These are phyloP conservation scores for Coremacera marginata DNA, from an alignment of 2,888 invertebrate genomes.

Conservation along the genomic window DNA sequence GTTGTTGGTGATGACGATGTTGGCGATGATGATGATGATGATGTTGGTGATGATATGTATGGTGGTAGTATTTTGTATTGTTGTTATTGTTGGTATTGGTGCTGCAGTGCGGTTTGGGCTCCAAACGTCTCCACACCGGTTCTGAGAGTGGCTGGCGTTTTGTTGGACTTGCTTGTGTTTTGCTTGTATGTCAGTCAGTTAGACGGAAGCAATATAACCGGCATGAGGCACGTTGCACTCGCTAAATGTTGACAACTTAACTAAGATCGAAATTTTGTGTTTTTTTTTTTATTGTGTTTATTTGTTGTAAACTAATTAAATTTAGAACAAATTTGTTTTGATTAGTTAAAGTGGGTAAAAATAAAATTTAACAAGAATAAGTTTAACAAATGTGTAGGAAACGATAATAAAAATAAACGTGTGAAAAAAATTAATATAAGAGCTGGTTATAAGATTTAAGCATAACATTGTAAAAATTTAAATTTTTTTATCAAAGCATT, in stretches of 20 bases:
- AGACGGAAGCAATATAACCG: conserved; percentile 57
- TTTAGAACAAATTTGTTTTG: conserved; percentile 21
- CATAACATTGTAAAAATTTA: too few relatives aligned
- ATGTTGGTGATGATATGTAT: conserved; percentile 24
- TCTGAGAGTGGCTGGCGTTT: conserved; percentile 48
- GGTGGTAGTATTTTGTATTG: conserved; percentile 14
- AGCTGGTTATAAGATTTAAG: neutral
- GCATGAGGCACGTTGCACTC: conserved; percentile 38
- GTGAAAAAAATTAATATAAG: neutral
- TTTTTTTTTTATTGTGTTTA: conserved; percentile 10
- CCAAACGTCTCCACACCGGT: conserved; percentile 49
- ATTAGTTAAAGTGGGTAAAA: conserved; percentile 24
- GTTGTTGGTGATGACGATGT: conserved; percentile 25
- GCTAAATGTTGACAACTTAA: conserved; percentile 19
- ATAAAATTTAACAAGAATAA: neutral
- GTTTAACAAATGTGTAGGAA: neutral
- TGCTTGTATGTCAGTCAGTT: conserved; percentile 48
- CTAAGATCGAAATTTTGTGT: conserved; percentile 32
- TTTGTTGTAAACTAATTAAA: conserved; percentile 2
- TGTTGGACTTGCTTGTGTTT: conserved; percentile 26
- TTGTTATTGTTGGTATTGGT: conserved; percentile 22
- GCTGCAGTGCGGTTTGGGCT: conserved; percentile 28
- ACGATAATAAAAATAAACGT: neutral
- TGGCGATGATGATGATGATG: conserved; percentile 27
- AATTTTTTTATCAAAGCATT: too few relatives aligned